Percentiles rank a stretch among this genome's conserved stretches.
phyloP scores from a whole-genome alignment of 1,140 invertebrate genomes.

The Eriosoma lanigerum region DNA sequence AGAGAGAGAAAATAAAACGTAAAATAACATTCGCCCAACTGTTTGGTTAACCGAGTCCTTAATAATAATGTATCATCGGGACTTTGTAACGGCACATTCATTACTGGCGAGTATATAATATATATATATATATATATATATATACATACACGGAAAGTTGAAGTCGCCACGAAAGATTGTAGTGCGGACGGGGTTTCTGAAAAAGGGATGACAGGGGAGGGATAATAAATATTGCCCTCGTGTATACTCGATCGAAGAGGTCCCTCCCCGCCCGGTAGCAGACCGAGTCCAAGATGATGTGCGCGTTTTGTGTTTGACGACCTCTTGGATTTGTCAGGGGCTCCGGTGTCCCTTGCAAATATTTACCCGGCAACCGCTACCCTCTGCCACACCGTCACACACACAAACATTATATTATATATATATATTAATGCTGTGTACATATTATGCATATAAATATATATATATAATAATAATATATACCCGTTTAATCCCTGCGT shows the following conservation, averaged over 20 bases:
- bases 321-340: constrained; percentile 49
- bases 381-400: neutral
- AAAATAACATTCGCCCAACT: constrained; percentile 32
- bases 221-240: constrained; percentile 42
- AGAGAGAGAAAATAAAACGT: neutral
- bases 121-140: neutral
- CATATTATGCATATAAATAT: neutral
- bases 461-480: neutral
- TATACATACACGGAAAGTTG: neutral
- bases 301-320: constrained; percentile 47
- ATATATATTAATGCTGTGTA: no score
- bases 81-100: neutral
- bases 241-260: constrained; percentile 43
- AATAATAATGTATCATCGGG: constrained; percentile 3
- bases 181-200: neutral
- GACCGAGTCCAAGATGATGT: constrained; percentile 37
- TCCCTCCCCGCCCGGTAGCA: constrained; percentile 10
- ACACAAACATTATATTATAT: no score
- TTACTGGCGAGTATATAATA: neutral
- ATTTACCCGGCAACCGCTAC: constrained; percentile 16
- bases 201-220: neutral
- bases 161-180: neutral
- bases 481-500: constrained; percentile 13
- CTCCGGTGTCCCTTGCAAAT: constrained; percentile 28
- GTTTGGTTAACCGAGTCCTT: constrained; percentile 44